Evolutionary conservation across 1,140 invertebrate genomes (phyloP).

Genomic region (Euura lappo): DNA sequence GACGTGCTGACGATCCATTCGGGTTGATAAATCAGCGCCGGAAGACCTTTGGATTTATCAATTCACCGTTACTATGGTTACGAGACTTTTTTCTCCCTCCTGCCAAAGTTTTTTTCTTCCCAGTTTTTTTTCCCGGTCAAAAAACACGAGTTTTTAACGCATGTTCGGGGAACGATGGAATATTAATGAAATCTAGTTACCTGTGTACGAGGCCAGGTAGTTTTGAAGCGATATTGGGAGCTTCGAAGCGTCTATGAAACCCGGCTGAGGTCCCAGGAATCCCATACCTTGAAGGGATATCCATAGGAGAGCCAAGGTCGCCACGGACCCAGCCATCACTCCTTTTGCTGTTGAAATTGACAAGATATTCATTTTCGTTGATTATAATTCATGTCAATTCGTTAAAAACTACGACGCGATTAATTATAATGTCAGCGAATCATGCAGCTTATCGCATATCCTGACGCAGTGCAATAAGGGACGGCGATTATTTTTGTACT

Average conservation of each 20-base stretch:
- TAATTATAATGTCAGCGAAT: no score
- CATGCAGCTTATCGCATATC: no score
- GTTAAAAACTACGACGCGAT: no score
- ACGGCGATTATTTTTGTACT: no score
- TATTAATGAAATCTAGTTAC: constrained; percentile 16
- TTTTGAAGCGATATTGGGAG: constrained; percentile 38
- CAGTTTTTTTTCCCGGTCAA: no score
- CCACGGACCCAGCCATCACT: constrained; percentile 53
- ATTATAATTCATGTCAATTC: no score
- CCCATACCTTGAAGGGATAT: constrained; percentile 48
- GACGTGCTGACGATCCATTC: constrained; percentile 29
- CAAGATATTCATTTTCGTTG: no score
- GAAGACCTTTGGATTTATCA: constrained; percentile 28
- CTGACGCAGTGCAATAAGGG: no score
- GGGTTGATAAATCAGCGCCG: constrained; percentile 23
- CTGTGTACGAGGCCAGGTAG: constrained; percentile 27
- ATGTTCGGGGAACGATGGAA: neutral
- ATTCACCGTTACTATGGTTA: no score
- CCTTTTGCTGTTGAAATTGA: constrained; percentile 41
- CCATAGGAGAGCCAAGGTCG: constrained; percentile 51
- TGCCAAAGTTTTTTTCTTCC: neutral
- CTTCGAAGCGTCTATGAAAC: constrained; percentile 40
- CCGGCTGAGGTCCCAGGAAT: constrained; percentile 37
- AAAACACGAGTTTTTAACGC: neutral
- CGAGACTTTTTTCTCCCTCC: no score